Percentiles rank a stretch among this genome's conserved stretches.
phyloP scores from a whole-genome alignment of 2,113 vertebrate genomes.

The Python bivittatus region DNA sequence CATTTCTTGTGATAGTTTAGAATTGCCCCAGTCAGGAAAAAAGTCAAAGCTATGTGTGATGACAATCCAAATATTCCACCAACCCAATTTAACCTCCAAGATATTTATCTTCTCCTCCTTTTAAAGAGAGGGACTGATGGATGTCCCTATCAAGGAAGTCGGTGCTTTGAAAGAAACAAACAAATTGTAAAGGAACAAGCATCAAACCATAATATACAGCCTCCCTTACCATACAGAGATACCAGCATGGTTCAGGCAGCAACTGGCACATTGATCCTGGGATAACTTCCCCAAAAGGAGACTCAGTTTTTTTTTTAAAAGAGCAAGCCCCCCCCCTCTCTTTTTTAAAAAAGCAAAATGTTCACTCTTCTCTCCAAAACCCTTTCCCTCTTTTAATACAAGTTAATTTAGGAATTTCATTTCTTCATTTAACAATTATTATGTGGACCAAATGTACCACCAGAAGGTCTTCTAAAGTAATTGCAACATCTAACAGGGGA shows the following conservation, averaged over 20 bases:
- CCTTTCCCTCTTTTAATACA: background rate
- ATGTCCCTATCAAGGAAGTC: background rate
- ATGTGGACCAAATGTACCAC: fast-evolving
- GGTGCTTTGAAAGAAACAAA: too few species aligned
- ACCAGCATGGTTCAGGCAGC: too few species aligned
- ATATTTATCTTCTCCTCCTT: too few species aligned
- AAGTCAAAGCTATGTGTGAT: background rate
- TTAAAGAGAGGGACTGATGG: background rate
- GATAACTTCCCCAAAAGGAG: too few species aligned
- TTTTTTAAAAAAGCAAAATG: background rate
- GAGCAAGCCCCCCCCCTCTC: background rate
- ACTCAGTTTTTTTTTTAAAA: too few species aligned
- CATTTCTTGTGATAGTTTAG: too few species aligned
- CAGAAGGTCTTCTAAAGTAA: constrained; percentile 12
- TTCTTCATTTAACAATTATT: background rate
- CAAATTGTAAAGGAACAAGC: background rate
- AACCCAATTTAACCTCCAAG: background rate
- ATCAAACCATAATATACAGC: background rate
- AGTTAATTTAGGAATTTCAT: background rate
- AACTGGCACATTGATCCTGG: background rate
- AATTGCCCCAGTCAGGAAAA: too few species aligned
- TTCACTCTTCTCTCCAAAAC: background rate
- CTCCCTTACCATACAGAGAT: background rate
- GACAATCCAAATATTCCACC: background rate
- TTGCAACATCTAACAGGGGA: background rate